Base-by-base conservation (phyloP, 2,888 invertebrate species). In the Pseudococcus viburni region DNA sequence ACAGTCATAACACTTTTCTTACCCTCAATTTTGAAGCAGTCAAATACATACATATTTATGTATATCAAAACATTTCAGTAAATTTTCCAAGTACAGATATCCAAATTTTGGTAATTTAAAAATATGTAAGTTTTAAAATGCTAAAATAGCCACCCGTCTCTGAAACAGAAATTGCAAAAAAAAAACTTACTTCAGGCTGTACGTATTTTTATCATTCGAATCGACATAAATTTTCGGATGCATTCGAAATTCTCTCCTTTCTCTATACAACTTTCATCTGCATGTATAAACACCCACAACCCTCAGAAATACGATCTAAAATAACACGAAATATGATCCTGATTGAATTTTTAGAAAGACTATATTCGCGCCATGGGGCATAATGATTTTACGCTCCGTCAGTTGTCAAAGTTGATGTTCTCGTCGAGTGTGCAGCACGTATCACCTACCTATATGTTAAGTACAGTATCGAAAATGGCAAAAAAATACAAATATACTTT, bases 301-400 rank as follows among this genome's bases (percentile, higher is more conserved):
- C 59, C 59, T 64, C 39, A 17, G 85, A 80, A 80, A 80, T 42
- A 80, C 42, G 80, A 80, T 80, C 80, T 80, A 33, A 80, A 80
- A 80, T 80, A 42, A 80, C 33, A 59, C 3, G 85, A 85, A 85
- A 85, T 26, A 17, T 39, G 85, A 85, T 55, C 46, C 59, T 59
- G 85, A 85, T 85, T 85, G 85, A 85, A 85, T 85, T 59, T 85
- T 39, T 59, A 59, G 26, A 33, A 33, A 39, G 80, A n/a, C n/a
- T 42, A 9, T 42, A 80, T 46, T 42, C 26, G 7, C 80, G 73
- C 73, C 39, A 73, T 80, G 42, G 39, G 80, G 80, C 17, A 11
- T 80, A 33, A 73, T 22, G 33, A 42, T 80, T 80, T 42, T 42
- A 80, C 80, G 42, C 80, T 80, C 7, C 26, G 80, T 80, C 80